Conservation (phyloP, 1,140 invertebrate species). For the Drosophila navojoa region DNA sequence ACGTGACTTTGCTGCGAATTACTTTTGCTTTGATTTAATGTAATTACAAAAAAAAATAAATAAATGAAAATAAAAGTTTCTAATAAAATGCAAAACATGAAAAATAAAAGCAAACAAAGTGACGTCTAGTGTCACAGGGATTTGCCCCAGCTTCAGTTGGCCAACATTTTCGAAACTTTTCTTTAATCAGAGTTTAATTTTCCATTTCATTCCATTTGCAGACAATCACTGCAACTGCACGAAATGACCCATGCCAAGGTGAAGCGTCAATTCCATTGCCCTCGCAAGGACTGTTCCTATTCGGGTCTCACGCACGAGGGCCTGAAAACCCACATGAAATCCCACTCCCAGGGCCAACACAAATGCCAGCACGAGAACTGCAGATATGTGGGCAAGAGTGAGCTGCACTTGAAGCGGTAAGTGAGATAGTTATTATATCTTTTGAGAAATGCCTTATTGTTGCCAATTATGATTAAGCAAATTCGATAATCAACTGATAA, state of each 20-base stretch:
- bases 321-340: conserved; percentile 59
- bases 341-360: conserved; percentile 62
- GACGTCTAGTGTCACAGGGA: conserved; percentile 20
- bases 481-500: no score
- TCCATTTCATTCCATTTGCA: conserved; percentile 26
- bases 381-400: conserved; percentile 74
- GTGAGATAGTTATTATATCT: neutral
- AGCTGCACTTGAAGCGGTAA: conserved; percentile 69
- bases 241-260: conserved; percentile 40
- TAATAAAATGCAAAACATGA: conserved; percentile 50
- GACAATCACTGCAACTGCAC: conserved; percentile 60
- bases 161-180: neutral
- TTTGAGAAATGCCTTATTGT: no score
- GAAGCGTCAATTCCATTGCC: conserved; percentile 41
- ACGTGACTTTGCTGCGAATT: conserved; percentile 83
- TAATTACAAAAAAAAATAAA: conserved; percentile 65
- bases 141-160: neutral
- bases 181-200: conserved; percentile 15
- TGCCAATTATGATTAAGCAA: no score
- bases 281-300: conserved; percentile 55
- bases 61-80: conserved; percentile 39
- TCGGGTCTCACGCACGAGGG: conserved; percentile 45
- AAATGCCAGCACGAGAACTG: conserved; percentile 60
- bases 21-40: conserved; percentile 82
- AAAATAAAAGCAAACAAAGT: conserved; percentile 18